Conservation (phyloP, 1,140 invertebrate genomes). For the Drosophila punjabiensis region DNA sequence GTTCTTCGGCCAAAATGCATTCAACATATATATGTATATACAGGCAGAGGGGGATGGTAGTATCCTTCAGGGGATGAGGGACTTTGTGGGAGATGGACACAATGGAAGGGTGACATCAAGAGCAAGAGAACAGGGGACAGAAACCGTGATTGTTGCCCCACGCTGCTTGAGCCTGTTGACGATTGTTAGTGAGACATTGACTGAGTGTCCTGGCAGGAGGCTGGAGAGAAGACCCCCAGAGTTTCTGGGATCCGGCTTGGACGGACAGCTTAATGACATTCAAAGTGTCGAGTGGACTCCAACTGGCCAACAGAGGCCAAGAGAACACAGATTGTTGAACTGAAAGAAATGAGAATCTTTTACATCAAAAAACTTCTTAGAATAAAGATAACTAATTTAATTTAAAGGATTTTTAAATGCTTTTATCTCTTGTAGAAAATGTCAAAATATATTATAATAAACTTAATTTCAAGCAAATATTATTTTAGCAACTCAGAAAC, state of each 20-base stretch:
- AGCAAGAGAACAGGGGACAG: constrained; percentile 16
- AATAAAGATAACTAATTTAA: no score
- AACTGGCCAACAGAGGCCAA: constrained; percentile 37
- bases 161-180: constrained; percentile 81
- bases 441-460: neutral
- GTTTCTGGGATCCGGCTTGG: constrained; percentile 9
- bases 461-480: neutral
- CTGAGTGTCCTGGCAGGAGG: constrained; percentile 60
- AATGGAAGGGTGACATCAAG: constrained; percentile 38
- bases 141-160: constrained; percentile 58
- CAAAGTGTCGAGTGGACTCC: constrained; percentile 76
- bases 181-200: constrained; percentile 84
- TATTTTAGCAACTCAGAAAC: neutral
- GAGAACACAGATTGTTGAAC: constrained; percentile 33
- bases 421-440: neutral
- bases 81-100: constrained; percentile 9
- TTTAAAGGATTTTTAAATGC: neutral
- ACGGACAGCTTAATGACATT: constrained; percentile 78
- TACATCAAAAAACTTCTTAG: no score
- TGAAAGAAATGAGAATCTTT: neutral
- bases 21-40: constrained; percentile 30
- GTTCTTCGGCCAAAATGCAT: constrained; percentile 66
- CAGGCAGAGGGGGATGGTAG: neutral
- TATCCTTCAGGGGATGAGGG: neutral
- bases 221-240: constrained; percentile 1